Percentiles rank a stretch among this genome's conserved stretches.
Evolutionary conservation across 2,797 vertebrate genomes (phyloP).

Genomic region (Sylvilagus floridanus): DNA sequence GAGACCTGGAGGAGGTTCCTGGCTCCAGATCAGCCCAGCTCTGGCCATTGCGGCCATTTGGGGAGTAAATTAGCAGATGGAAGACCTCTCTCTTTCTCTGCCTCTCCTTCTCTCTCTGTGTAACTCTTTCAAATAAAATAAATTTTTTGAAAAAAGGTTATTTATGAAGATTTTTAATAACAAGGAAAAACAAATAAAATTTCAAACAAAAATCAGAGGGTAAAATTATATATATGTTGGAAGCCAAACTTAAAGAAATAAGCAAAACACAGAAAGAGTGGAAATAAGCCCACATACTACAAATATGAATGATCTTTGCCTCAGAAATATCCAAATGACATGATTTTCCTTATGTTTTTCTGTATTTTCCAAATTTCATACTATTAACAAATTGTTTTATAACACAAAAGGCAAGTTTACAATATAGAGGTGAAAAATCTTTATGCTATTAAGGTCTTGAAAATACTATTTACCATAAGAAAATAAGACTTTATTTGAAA

Average conservation of each 20-base stretch:
- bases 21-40: no score
- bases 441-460: slow-evolving; percentile 8
- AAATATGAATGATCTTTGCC: slow-evolving; percentile 40
- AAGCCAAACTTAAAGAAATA: not conserved
- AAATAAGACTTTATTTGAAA: slow-evolving; percentile 56
- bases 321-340: slow-evolving; percentile 25
- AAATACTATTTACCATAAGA: not conserved
- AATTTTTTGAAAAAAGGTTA: not conserved
- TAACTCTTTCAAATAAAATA: no score
- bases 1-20: no score
- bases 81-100: no score
- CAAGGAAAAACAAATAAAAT: not conserved
- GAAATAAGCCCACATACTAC: not conserved
- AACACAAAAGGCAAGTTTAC: slow-evolving; percentile 34
- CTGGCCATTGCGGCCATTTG: no score
- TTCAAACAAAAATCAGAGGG: slow-evolving; percentile 17
- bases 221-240: not conserved
- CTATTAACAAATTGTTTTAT: slow-evolving; percentile 23
- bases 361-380: slow-evolving; percentile 22
- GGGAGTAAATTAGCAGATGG: no score
- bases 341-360: slow-evolving; percentile 34
- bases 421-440: slow-evolving; percentile 28
- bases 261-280: not conserved
- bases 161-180: slow-evolving; percentile 51
- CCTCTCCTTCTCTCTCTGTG: no score